Base-by-base conservation (phyloP, 64 coral and sea anemone species). In the Montipora capricornis region DNA sequence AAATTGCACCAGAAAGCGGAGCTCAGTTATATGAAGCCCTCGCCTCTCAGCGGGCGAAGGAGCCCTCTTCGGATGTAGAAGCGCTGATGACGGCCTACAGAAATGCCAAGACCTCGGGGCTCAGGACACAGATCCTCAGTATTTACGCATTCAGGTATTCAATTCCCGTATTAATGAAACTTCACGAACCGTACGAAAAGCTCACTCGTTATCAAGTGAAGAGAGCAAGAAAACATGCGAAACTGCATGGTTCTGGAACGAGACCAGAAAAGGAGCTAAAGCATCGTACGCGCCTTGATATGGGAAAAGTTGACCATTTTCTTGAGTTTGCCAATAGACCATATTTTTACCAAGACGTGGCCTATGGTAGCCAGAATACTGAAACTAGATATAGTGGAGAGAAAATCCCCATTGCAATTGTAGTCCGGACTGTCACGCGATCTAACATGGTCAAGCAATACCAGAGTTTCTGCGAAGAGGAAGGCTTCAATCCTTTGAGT, bases 71-170 rank as follows among this genome's bases (percentile, higher is more conserved):
- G 60, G 60, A 77, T 5, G 16, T 89, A 20, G 59, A 53, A 74
- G 48, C 87, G 1, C 70, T 76, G 76, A 89, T 89, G 87, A 89
- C 87, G 12, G 70, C 87, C 70, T 53, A 77, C 44, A 76, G 8
- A 16, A 24, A 77, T 76, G 87, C 87, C 44, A 89, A 60, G 49
- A 89, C 49, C 3, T 29, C 70, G 47, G 87, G 70, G 12, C 87
- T 89, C 5, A 75, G 58, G 71, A 89, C 87, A 12, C 87, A 89
- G 47, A 89, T 89, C 76, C 19, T 77, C 49, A 89, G 87, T 75
- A 76, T 76, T 64, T 64, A 19, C 58, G 83, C 70, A 45, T 71
- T 87, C 6, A 57, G 53, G 53, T 57, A 2, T 57, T 2, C 53
- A 57, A 57, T 57, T 57, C 53, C 53, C 53, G 53, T 8, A 20